Base-by-base conservation (phyloP, 2,888 invertebrate species). In the Macaria notata region DNA sequence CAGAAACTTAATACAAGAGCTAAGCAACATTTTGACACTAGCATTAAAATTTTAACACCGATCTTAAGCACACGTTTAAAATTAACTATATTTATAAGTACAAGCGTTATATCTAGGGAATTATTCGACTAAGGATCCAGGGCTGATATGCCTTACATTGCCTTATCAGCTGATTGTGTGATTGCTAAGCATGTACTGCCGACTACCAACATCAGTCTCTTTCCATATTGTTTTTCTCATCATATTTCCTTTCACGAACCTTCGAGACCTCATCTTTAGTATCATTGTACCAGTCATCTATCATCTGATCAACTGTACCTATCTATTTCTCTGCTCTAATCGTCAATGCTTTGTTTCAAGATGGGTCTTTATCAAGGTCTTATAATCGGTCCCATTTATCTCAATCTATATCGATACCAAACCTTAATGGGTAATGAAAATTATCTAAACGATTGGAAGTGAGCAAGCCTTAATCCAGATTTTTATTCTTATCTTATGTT, bases 1-100 rank as follows among this genome's bases (percentile, higher is more conserved):
- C 81, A 78, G 64, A 88, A 89, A 89, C 90, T 87, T 88, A 89
- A 88, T 87, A 87, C 71, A 68, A 76, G 70, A 84, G 82, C 85
- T 70, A 78, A 81, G 84, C 84, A 81, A 83, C 81, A 73, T 73
- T 74, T 66, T 58, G 75, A 79, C 63, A 75, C 73, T 79, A 83
- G 79, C 79, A 67, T 73, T 67, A 65, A 73, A 73, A 62, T 59
- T 74, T 79, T 81, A 85, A 84, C 83, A 84, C 71, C 73, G 75
- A 81, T 68, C 72, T 76, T 78, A 88, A 90, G 90, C 89, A 90
- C 90, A 90, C 85, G 72, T 79, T 79, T 78, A 79, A 75, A 81
- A 83, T 73, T 75, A 78, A 79, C 73, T 80, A 80, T 75, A 72
- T 70, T 70, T 76, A 73, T 66, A 64, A 60, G 59, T 63, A 62